Evolutionary conservation across 2,113 vertebrate species (phyloP), one percentile per base, ranked within the genome.

Genomic region (Etia nguti): DNA sequence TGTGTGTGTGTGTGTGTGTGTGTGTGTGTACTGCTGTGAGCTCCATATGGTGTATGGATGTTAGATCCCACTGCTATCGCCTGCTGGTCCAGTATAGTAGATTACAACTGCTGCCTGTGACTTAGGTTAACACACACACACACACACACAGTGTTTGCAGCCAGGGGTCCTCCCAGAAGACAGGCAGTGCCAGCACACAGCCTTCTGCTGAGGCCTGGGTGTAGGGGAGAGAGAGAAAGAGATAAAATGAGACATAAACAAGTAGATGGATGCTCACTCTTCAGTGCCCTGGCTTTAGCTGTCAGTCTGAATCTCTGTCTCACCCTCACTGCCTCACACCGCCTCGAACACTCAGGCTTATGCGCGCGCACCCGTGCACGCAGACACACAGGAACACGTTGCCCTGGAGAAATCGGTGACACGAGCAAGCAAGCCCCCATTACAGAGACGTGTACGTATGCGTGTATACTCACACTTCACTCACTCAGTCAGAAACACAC

Each of bases 251-350:
- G 95, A 94, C 92, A 95, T 93, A 94, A 91, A 94, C 79, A 93
- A 90, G 87, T 89, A 85, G 93, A 93, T 93, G 93, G 95, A 96
- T 96, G 94, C 95, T 93, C 95, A 93, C 8, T 73, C 87, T 93
- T 87, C 95, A 95, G 90, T 93, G 91, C 85, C 92, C 56, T 50
- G 87, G 85, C 80, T 93, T 91, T 70, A 88, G 10, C 62, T 90
- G 81, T 95, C 89, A 94, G 13, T 26, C 90, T 89, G 80, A 83
- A 92, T 97, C 92, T 83, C 41, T 90, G 55, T 96, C 94, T 95
- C 70, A 90, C 68, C 90, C 87, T 88, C 68, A 87, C 80, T 56
- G n/a, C 85, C 84, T 84, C 89, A 87, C 84, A 84, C 70, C 8
- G 79, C 43, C 75, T 70, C n/a, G 20, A 84, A 90, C 84, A 62